Conservation (phyloP, 2,888 invertebrate species). For the Pinctada fucata region DNA sequence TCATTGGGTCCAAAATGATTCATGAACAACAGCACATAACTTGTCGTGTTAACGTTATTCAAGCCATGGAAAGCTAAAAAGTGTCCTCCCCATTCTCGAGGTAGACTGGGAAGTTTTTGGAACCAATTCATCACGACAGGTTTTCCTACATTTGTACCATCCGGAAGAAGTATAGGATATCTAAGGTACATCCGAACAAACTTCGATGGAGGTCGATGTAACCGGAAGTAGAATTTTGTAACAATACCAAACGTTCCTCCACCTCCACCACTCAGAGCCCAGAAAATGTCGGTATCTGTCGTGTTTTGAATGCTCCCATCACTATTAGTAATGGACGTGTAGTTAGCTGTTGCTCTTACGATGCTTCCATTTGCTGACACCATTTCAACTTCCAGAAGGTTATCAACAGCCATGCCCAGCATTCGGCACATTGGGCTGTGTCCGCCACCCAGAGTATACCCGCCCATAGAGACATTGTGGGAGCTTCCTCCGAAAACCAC, state of each 20-base stretch:
- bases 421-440: conserved; percentile 58
- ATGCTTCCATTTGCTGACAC: conserved; percentile 36
- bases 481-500: conserved; percentile 32
- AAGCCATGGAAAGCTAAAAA: neutral
- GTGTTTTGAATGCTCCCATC: conserved; percentile 15
- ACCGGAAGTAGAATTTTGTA: conserved; percentile 37
- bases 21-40: conserved; percentile 32
- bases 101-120: conserved; percentile 18
- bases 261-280: conserved; percentile 49
- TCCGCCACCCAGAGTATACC: conserved; percentile 38
- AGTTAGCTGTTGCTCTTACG: conserved; percentile 16
- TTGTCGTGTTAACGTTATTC: conserved; percentile 1
- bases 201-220: conserved; percentile 39
- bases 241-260: conserved; percentile 46
- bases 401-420: conserved; percentile 61
- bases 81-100: conserved; percentile 44
- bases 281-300: conserved; percentile 41
- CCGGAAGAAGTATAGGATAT: conserved; percentile 9
- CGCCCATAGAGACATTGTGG: conserved; percentile 36
- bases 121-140: conserved; percentile 18
- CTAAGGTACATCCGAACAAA: conserved; percentile 22
- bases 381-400: conserved; percentile 49
- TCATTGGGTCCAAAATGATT: conserved; percentile 42
- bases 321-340: neutral
- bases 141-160: conserved; percentile 9